Evolutionary conservation across 2,888 invertebrate genomes (phyloP).

Genomic region (Coleophora deauratella): DNA sequence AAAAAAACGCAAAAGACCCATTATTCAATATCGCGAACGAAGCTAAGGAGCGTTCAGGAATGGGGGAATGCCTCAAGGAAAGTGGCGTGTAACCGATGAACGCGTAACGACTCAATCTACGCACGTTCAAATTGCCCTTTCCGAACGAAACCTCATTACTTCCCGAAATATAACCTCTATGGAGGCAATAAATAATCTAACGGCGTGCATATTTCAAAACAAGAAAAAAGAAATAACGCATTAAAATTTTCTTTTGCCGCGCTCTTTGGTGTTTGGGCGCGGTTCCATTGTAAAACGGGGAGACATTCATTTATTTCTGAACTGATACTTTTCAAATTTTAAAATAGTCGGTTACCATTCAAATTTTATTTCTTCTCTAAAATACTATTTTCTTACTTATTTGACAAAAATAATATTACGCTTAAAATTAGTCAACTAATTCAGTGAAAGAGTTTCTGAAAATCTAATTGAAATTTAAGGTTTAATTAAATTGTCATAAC

Average conservation of each 20-base stretch:
- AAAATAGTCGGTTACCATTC: too few relatives aligned
- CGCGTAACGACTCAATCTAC: slow-evolving; percentile 68
- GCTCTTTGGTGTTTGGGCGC: slow-evolving; percentile 55
- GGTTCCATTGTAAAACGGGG: slow-evolving; percentile 34
- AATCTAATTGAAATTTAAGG: too few relatives aligned
- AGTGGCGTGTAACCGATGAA: slow-evolving; percentile 39
- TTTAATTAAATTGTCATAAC: too few relatives aligned
- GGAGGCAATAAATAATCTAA: slow-evolving; percentile 71
- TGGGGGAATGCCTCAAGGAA: slow-evolving; percentile 24
- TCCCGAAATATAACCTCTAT: slow-evolving; percentile 72
- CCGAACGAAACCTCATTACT: slow-evolving; percentile 73
- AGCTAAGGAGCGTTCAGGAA: slow-evolving; percentile 22
- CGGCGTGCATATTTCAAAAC: slow-evolving; percentile 73
- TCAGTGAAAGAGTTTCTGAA: too few relatives aligned
- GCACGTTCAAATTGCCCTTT: slow-evolving; percentile 71
- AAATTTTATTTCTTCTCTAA: too few relatives aligned
- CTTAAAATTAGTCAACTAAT: too few relatives aligned
- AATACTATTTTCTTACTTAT: too few relatives aligned
- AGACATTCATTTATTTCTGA: too few relatives aligned
- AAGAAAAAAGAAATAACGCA: slow-evolving; percentile 69
- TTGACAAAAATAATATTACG: too few relatives aligned
- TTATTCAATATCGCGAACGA: slow-evolving; percentile 12
- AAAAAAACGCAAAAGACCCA: not conserved
- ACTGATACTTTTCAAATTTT: too few relatives aligned
- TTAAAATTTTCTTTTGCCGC: slow-evolving; percentile 65